Evolutionary conservation across 2,888 invertebrate genomes (phyloP), one percentile per base, ranked within the genome.

Genomic region (Frankliniella intonsa): DNA sequence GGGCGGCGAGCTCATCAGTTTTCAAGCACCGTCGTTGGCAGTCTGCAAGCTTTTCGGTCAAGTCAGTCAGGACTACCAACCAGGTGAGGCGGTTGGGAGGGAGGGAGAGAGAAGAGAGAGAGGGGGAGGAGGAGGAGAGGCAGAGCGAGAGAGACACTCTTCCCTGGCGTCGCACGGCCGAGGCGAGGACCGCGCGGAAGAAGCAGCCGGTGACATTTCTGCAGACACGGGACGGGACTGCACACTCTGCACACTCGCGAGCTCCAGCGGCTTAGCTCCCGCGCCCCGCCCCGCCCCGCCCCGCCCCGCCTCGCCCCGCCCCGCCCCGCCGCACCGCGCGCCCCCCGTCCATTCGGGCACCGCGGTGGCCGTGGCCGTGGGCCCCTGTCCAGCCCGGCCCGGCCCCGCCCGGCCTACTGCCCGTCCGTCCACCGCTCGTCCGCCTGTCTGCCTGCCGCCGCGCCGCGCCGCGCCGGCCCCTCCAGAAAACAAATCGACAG

Each of bases 1-100:
- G 38, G 69, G 10, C 69, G 69, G 69, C 69, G 25, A 76, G 25
- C 69, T 76, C 69, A 76, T 76, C 69, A 76, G 22, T 76, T 76
- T 76, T 76, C 22, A 76, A 76, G 69, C 22, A n/a, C 22, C 69
- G 69, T 8, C 69, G 62, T n/a, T n/a, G 0, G 62, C 62, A 7
- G 62, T 38, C 38, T 17, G 62, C 62, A n/a, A n/a, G n/a, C 62
- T 62, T 17, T 62, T 62, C n/a, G 62, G 62, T 62, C 19, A 17
- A 62, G 62, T 17, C 62, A n/a, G 62, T 62, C 62, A 62, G 14
- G 17, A 62, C 62, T 62, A n/a, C 62, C 62, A 62, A 62, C 19
- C 62, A 14, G 19, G 55, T 14, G 55, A 12, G 17, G 5, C 55
- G 17, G 55, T 2, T 2, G 55, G 17, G 62, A 0, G 62, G 14